Evolutionary conservation across 2,888 invertebrate species (phyloP), one percentile per base, ranked within the genome.

Genomic region (Volucella zonaria): DNA sequence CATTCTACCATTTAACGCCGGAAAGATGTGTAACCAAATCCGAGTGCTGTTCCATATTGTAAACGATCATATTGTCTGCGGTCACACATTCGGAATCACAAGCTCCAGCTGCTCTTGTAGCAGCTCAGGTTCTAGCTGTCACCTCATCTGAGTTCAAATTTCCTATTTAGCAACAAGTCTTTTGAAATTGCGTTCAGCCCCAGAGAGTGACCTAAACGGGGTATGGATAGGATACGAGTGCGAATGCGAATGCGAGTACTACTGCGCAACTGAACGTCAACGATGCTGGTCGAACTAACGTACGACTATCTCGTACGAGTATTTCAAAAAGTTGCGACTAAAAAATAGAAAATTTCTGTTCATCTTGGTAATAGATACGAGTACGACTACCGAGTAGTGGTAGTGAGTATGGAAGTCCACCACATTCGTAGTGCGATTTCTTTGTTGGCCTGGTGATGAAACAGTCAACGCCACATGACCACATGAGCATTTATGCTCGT

Each of bases 311-410:
- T 15, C 12, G 54, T 11, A 61, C 23, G 14, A 12, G 12, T 54
- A 18, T 15, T 31, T 15, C 43, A 45, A 59, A 61, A 61, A 15
- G 42, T 54, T 45, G 11, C 15, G 38, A 61, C 56, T 15, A n/a
- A 38, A 73, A 51, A 78, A 52, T 70, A 59, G 80, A 80, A 76
- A 82, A 59, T 61, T 76, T 80, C 52, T 80, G 76, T 80, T 76
- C 81, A 80, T 74, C 70, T 76, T 42, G 10, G 82, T 79, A 83
- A 83, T 83, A 56, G 83, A 76, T 80, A 80, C 80, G 51, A 8
- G 43, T 49, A 51, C 15, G 70, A 38, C 51, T 51, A 11, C 14
- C 31, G 6, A 31, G 31, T 31, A 31, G 31, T 31, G 4, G 31
- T 31, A 6, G 31, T 31, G 31, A 31, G 31, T 31, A 6, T 54